phyloP scores from a whole-genome alignment of 2,888 invertebrate genomes.

The Caenorhabditis sp. region DNA sequence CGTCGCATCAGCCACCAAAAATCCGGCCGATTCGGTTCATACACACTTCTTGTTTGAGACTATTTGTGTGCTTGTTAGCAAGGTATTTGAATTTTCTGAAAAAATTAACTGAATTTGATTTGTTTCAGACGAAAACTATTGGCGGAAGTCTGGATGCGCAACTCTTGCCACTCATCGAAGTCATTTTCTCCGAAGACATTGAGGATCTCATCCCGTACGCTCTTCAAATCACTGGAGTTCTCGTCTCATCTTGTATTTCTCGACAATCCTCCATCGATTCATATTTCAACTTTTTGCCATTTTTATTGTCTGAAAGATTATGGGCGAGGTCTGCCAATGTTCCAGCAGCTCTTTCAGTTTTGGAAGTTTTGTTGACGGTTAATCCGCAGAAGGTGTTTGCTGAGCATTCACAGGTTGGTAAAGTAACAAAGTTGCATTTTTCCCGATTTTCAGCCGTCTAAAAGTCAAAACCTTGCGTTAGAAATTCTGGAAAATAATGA shows the following conservation, averaged over 20 bases:
- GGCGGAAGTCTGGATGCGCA: slow-evolving; percentile 79
- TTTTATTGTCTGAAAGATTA: slow-evolving; percentile 84
- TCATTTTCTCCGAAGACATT: slow-evolving; percentile 86
- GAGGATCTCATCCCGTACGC: slow-evolving; percentile 96
- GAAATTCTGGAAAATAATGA: no score
- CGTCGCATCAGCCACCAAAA: slow-evolving; percentile 55
- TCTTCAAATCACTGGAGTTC: slow-evolving; percentile 82
- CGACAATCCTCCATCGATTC: slow-evolving; percentile 77
- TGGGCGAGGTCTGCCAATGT: slow-evolving; percentile 95
- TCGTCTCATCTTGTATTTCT: slow-evolving; percentile 41
- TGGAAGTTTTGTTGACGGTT: slow-evolving; percentile 78
- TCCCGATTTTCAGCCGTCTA: no score
- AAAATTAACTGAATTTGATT: neutral
- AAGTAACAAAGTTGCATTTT: no score
- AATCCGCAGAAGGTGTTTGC: slow-evolving; percentile 76
- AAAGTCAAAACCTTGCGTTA: no score
- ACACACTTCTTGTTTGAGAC: slow-evolving; percentile 98
- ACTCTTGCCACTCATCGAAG: slow-evolving; percentile 92
- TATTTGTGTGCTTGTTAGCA: slow-evolving; percentile 79
- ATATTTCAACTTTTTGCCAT: slow-evolving; percentile 89
- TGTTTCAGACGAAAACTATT: slow-evolving; percentile 55
- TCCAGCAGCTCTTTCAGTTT: slow-evolving; percentile 87
- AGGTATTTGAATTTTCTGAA: slow-evolving; percentile 39
- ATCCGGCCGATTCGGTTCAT: slow-evolving; percentile 90
- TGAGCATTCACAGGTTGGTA: slow-evolving; percentile 78